A percentile compares a stretch with the other conserved stretches of the same genome.
Conservation (phyloP, 2,113 vertebrate species). For the Chlamydotis undulata region DNA sequence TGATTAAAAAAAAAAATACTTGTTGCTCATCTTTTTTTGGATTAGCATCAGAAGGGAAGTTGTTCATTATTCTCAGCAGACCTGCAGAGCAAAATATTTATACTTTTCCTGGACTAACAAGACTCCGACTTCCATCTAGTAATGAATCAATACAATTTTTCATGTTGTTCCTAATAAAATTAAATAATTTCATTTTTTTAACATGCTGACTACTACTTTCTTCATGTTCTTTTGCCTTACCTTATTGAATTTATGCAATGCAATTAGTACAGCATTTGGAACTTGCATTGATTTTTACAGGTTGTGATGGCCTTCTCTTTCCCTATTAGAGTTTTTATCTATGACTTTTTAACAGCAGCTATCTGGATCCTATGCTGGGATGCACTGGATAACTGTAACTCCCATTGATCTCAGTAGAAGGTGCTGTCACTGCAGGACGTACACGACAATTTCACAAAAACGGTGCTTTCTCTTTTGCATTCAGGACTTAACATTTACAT, state of each 20-base stretch:
- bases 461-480: neutral
- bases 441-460: neutral
- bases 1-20: neutral
- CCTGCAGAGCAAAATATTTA: neutral
- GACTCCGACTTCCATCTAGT: neutral
- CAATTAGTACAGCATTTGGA: slow-evolving; percentile 11
- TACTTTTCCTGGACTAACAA: neutral
- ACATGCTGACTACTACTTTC: neutral
- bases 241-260: slow-evolving; percentile 32
- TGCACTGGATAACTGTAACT: neutral
- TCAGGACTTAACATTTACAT: neutral
- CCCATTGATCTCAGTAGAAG: neutral
- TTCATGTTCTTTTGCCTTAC: neutral
- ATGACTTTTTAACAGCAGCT: slow-evolving; percentile 1
- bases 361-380: neutral
- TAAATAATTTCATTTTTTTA: neutral
- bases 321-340: neutral
- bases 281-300: slow-evolving; percentile 15
- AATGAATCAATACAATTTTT: neutral
- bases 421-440: neutral
- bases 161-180: neutral
- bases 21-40: neutral
- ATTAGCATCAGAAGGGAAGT: neutral
- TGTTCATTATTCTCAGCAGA: neutral
- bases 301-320: neutral